Base-by-base conservation (phyloP, 2,888 invertebrate species). In the Osmoderma eremita region DNA sequence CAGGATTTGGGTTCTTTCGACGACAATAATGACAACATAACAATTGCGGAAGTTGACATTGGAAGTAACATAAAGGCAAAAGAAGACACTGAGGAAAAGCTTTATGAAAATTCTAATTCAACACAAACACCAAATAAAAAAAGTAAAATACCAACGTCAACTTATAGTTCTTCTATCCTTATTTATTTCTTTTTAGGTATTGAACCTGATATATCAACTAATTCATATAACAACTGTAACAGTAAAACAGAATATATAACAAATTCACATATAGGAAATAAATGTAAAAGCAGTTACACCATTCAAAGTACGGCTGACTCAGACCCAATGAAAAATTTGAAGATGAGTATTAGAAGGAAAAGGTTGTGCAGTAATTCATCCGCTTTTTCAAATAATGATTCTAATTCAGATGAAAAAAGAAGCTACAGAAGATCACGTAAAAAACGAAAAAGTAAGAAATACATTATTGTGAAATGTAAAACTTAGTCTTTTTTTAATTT, bases 291-390 rank as follows among this genome's bases (percentile, higher is more conserved):
- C 45, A 72, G 72, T 63, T 74, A 74, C 41, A 72, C 72, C 6
- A 69, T 74, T 45, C 72, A 73, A 54, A 75, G 76, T 74, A 56
- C 68, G n/a, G 65, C 71, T 30, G 78, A 79, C 58, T 76, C 78
- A 67, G 80, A 80, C 72, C 76, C 81, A 18, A 78, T 80, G 78
- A 79, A 78, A 73, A 81, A 80, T 74, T 74, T 83, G 67, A 80
- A 78, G 72, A 82, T 82, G 80, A 83, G 79, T 67, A 82, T 81
- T 64, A 74, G 81, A 56, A 73, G 82, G 67, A 83, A 83, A 72
- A 70, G 82, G 62, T 72, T 82, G 66, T 79, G 78, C 69, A 82
- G 81, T 68, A 79, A 79, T 71, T 82, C 82, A n/a, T 82, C 82
- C 2, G 76, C 77, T 12, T 70, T 82, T 49, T 81, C 81, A 20